Percentiles rank a stretch among this genome's conserved stretches.
Evolutionary conservation across 2,797 vertebrate genomes (phyloP).

Genomic region (Dryobates pubescens): DNA sequence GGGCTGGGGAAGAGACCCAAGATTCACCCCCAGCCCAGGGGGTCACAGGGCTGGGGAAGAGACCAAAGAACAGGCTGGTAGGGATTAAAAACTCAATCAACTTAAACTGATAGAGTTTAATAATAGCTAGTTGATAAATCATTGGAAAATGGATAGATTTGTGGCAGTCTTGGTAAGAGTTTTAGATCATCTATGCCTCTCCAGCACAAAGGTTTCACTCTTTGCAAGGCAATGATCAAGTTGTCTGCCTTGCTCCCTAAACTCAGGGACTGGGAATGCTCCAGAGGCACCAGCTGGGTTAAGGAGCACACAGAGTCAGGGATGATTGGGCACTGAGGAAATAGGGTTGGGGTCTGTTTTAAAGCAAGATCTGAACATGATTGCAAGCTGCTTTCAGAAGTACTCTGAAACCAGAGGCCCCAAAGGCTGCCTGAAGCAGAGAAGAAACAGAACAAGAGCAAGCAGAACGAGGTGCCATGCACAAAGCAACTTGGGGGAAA

Average conservation of each 20-base stretch:
- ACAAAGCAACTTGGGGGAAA: neutral
- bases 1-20: neutral
- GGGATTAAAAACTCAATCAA: neutral
- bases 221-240: neutral
- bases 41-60: neutral
- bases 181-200: neutral
- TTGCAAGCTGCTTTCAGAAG: neutral
- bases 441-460: neutral
- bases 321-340: neutral
- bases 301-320: neutral
- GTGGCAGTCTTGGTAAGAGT: neutral
- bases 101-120: neutral
- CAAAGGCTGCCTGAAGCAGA: neutral
- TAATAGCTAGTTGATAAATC: neutral
- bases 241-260: neutral
- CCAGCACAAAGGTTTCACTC: neutral
- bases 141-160: neutral
- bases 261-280: neutral
- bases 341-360: neutral
- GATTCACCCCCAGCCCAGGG: neutral
- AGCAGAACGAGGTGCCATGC: neutral
- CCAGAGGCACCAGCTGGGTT: neutral
- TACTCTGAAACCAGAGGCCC: neutral
- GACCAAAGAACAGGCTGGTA: neutral
- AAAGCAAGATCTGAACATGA: neutral